A percentile compares a stretch with the other conserved stretches of the same genome.
These are phyloP conservation scores for Menidia beryllina DNA, from an alignment of 2,113 vertebrate genomes.

Conservation along the genomic window DNA sequence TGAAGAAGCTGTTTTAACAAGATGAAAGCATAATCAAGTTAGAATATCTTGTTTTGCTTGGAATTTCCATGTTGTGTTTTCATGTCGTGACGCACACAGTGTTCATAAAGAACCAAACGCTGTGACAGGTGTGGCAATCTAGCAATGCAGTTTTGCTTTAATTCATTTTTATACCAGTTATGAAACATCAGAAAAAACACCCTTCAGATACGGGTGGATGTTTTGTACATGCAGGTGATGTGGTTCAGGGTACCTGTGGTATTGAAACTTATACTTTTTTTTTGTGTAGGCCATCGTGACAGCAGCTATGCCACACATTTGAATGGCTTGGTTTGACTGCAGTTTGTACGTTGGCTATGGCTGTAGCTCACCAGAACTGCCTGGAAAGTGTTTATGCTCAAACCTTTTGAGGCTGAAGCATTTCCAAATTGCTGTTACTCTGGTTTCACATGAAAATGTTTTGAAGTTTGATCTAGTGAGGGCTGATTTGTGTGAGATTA, in stretches of 20 bases:
- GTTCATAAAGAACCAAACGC: conserved; percentile 5
- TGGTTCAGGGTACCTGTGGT: not conserved
- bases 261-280: conserved; percentile 13
- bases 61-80: conserved; percentile 9
- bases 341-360: not conserved
- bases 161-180: not conserved
- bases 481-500: too few relatives aligned
- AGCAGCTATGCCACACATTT: conserved; percentile 23
- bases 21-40: conserved; percentile 31
- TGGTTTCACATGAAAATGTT: too few relatives aligned
- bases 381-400: conserved; percentile 12
- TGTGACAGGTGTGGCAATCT: not conserved
- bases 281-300: not conserved
- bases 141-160: not conserved
- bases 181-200: not conserved
- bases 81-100: not conserved
- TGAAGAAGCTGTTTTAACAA: conserved; percentile 19
- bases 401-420: not conserved
- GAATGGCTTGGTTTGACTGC: conserved; percentile 22
- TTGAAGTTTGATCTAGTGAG: too few relatives aligned
- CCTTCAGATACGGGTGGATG: not conserved
- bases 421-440: too few relatives aligned
- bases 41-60: conserved; percentile 23
- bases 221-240: conserved; percentile 24
- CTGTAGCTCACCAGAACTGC: not conserved